Evolutionary conservation across 2,797 vertebrate genomes (phyloP), one percentile per base, ranked within the genome.

Genomic region (Pangasius djambal): DNA sequence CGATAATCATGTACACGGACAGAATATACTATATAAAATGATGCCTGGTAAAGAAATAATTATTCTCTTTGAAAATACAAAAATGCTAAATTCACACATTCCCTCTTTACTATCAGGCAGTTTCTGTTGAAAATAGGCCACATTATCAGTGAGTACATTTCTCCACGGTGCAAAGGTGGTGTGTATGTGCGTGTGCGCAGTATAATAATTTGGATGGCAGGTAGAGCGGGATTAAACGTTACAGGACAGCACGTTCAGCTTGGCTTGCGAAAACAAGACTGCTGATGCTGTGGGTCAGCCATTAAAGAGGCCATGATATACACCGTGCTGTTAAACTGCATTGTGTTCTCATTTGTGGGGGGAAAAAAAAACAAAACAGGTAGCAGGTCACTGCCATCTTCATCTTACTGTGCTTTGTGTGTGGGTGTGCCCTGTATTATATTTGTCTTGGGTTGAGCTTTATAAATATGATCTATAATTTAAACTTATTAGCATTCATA

Each of bases 171-270:
- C 5, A n/a, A 59, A 12, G 13, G 10, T 25, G 18, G 52, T 22
- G 16, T 34, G 34, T 34, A 9, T 77, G 74, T 48, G 48, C 61
- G 34, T 57, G 77, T 81, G 55, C 25, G 25, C 40, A 13, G 31
- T 16, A 44, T 83, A 48, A 59, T 63, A 22, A 67, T 31, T 25
- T 84, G 37, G 70, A 61, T 88, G 90, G 84, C 84, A 81, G 87
- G 86, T 74, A 22, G 85, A 57, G 59, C 83, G 63, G 84, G 69
- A 91, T 91, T 89, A 86, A 86, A 90, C 84, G 57, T 69, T 86
- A 90, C 89, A 90, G 89, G 84, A 83, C 77, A 44, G 90, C 50
- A 84, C 37, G 67, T 92, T 91, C 83, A 81, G 89, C 86, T 92
- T 88, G 88, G 88, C 87, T 91, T 90, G 88, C 65, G 87, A 88